Conservation (phyloP, 1,140 invertebrate species). For the Lysiphlebus fabarum region DNA sequence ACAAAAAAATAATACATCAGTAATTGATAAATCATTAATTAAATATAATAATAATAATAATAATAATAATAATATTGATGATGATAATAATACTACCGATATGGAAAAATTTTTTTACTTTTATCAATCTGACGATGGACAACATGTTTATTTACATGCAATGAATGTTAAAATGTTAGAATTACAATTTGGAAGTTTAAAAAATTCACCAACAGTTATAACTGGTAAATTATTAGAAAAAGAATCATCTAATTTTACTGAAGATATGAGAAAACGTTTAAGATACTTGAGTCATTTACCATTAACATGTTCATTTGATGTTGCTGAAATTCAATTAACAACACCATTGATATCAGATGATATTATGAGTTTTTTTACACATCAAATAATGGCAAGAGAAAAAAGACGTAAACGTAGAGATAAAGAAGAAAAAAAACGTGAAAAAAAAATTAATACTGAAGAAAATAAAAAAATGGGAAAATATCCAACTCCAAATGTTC, state of each 20-base stretch:
- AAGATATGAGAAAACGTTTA: constrained; percentile 72
- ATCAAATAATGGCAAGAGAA: constrained; percentile 65
- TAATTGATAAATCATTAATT: neutral
- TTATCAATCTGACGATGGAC: constrained; percentile 87
- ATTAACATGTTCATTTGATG: constrained; percentile 82
- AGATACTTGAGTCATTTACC: constrained; percentile 87
- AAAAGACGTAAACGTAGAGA: constrained; percentile 62
- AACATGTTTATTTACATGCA: constrained; percentile 88
- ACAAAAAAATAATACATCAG: neutral
- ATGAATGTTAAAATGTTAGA: constrained; percentile 89
- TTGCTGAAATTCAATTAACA: constrained; percentile 81
- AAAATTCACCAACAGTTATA: constrained; percentile 73
- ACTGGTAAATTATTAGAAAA: constrained; percentile 75
- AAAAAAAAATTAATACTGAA: constrained; percentile 68
- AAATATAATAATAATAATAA: neutral
- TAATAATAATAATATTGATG: neutral
- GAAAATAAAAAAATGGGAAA: constrained; percentile 70
- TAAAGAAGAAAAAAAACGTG: constrained; percentile 67
- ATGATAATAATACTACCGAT: neutral
- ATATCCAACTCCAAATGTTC: constrained; percentile 58
- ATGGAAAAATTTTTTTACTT: constrained; percentile 72
- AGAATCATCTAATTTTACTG: constrained; percentile 79
- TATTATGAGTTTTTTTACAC: constrained; percentile 66
- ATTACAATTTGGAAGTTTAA: constrained; percentile 78
- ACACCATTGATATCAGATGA: constrained; percentile 68